Evolutionary conservation across 2,888 invertebrate genomes (phyloP).

Genomic region (Sisyra terminalis): DNA sequence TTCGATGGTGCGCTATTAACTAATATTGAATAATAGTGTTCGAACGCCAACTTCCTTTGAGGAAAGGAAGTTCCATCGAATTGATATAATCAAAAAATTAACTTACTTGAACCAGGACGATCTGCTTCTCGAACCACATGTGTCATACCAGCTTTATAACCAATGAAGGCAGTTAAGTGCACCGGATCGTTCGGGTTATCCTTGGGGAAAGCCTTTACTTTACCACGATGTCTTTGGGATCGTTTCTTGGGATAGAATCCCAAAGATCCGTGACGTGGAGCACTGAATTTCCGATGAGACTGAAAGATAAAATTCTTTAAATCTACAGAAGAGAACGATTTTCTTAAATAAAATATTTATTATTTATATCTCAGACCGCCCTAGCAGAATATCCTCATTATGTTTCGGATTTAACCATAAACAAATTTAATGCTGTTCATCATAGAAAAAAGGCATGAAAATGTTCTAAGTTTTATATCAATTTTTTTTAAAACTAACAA

Average conservation of each 20-base stretch:
- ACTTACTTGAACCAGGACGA: constrained; percentile 96
- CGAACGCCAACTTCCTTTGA: constrained; percentile 1
- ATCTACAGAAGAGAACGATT: too few species aligned
- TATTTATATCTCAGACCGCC: constrained; percentile 45
- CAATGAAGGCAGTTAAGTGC: constrained; percentile 93
- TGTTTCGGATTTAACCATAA: constrained; percentile 54
- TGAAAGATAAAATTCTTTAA: constrained; percentile 28
- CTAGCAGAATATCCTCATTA: constrained; percentile 49
- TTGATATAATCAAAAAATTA: constrained; percentile 9
- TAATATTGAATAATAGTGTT: constrained; percentile 4
- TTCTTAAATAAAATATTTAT: too few species aligned
- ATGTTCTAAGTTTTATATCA: background rate
- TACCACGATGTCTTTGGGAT: constrained; percentile 90
- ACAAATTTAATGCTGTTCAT: constrained; percentile 45
- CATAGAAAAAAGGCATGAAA: constrained; percentile 25
- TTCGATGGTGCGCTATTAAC: constrained; percentile 41
- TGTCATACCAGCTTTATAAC: constrained; percentile 99
- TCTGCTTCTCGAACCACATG: constrained; percentile 98
- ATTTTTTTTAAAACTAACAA: too few species aligned
- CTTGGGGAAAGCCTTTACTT: constrained; percentile 98
- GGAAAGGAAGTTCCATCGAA: constrained; percentile 9
- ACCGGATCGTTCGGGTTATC: constrained; percentile 94
- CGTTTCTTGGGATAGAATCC: constrained; percentile 99
- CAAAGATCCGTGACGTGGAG: constrained; percentile 99
- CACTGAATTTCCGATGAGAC: constrained; percentile 99